Percentiles rank a stretch among this genome's conserved stretches.
Conservation (phyloP, 2,888 invertebrate species). For the Conops quadrifasciatus region DNA sequence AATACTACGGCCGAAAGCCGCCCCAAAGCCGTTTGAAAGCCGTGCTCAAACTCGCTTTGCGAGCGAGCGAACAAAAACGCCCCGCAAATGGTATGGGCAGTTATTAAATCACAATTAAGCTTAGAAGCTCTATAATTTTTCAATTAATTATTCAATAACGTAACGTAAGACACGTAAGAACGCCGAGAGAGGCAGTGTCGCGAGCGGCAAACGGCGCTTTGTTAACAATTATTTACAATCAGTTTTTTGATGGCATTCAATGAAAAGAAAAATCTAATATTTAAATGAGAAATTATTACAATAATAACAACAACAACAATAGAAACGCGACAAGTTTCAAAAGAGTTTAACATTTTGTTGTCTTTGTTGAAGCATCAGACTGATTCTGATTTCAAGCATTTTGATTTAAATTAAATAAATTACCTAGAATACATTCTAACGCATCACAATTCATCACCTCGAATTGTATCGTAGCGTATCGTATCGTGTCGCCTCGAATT, state of each 20-base stretch:
- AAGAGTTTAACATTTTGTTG: too few species aligned
- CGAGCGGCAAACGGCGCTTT: too few species aligned
- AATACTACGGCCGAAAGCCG: too few species aligned
- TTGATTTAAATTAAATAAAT: too few species aligned
- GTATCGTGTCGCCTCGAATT: neutral
- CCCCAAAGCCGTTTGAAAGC: neutral
- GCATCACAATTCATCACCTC: neutral
- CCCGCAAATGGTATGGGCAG: constrained; percentile 12
- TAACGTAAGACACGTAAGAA: constrained; percentile 21
- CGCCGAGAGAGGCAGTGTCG: neutral
- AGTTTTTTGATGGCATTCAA: constrained; percentile 33
- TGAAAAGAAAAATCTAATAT: too few species aligned
- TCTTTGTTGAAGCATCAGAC: too few species aligned
- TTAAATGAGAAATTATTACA: too few species aligned
- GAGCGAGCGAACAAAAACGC: neutral
- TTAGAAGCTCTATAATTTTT: constrained; percentile 49
- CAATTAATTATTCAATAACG: constrained; percentile 48
- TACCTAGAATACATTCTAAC: too few species aligned
- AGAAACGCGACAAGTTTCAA: too few species aligned
- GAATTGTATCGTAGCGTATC: neutral
- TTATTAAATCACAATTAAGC: constrained; percentile 49
- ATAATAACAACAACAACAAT: too few species aligned
- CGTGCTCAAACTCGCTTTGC: too few species aligned
- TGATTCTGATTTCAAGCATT: too few species aligned
- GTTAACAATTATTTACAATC: constrained; percentile 41